Conservation (phyloP, 1,140 invertebrate species). For the Philopotamus ludificatus region DNA sequence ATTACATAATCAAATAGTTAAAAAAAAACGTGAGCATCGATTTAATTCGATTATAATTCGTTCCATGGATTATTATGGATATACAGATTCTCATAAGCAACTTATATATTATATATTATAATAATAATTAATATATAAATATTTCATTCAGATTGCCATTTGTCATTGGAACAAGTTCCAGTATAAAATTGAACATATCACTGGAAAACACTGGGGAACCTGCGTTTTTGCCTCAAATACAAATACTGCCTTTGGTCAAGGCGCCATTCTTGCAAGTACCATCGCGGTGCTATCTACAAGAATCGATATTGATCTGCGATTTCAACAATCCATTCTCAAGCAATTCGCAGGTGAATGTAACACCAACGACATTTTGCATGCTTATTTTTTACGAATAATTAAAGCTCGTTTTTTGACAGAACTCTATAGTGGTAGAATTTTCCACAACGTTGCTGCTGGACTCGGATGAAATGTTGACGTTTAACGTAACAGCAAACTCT, state of each 20-base stretch:
- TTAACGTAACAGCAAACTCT: constrained; percentile 6
- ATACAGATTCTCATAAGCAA: too few relatives aligned
- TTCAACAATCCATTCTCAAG: constrained; percentile 30
- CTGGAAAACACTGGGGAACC: constrained; percentile 36
- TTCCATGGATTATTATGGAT: too few relatives aligned
- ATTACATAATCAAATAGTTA: too few relatives aligned
- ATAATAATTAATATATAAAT: too few relatives aligned
- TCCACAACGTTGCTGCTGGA: not conserved
- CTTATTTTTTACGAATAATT: not conserved
- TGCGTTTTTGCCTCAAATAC: constrained; percentile 27
- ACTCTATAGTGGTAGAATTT: constrained; percentile 29
- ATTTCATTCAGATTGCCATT: constrained; percentile 29
- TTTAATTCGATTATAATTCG: too few relatives aligned
- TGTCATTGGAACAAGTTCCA: constrained; percentile 24
- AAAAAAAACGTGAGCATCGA: too few relatives aligned
- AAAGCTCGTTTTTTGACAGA: constrained; percentile 27
- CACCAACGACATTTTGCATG: not conserved
- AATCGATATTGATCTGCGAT: constrained; percentile 23
- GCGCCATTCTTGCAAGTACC: constrained; percentile 30
- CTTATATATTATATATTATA: too few relatives aligned
- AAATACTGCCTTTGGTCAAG: constrained; percentile 4
- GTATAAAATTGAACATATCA: constrained; percentile 24
- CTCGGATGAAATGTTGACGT: not conserved
- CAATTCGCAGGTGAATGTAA: constrained; percentile 5
- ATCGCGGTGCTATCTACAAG: constrained; percentile 18